Evolutionary conservation across 2,113 vertebrate species (phyloP), one percentile per base, ranked within the genome.

Genomic region (Canis aureus): DNA sequence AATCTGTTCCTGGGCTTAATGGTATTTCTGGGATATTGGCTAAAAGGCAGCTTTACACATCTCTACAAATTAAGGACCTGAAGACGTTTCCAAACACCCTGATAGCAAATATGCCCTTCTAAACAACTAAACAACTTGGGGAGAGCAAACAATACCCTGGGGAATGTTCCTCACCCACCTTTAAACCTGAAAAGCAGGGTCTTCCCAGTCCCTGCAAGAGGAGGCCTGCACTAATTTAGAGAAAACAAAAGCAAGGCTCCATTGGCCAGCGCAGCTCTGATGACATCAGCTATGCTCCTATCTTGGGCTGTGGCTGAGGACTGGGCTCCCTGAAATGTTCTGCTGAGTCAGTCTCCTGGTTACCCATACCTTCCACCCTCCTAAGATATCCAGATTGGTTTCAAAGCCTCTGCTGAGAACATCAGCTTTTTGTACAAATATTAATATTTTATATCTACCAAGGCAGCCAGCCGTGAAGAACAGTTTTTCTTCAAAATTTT

Each of bases 401-500:
- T 67, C 69, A 97, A 0, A 95, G 67, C 25, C 69, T 96, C n/a
- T 17, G 22, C 80, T 89, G 76, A 97, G 25, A 97, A 83, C 35
- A 97, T 82, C 38, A 94, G 87, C 20, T 83, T 97, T 98, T 95
- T 94, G 87, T 81, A 97, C 83, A 98, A 97, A 97, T 93, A 97
- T 89, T 95, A 97, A 97, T 97, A 91, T 97, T 98, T 98, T 95
- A 97, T 92, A 97, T 15, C 82, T 94, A 96, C 83, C 85, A 93
- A 97, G 60, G 86, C 93, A 98, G 73, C 60, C 38, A 87, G 85
- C 55, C 51, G n/a, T 94, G 79, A 98, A 97, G 51, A 98, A 95
- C 10, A 22, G 53, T 86, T 98, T 95, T 96, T 97, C 94, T 97
- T 98, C 57, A 97, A 96, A 98, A 97, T 19, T 97, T 94, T 94